Base-by-base conservation (phyloP, 2,888 invertebrate genomes). In the Nasonia oneida region DNA sequence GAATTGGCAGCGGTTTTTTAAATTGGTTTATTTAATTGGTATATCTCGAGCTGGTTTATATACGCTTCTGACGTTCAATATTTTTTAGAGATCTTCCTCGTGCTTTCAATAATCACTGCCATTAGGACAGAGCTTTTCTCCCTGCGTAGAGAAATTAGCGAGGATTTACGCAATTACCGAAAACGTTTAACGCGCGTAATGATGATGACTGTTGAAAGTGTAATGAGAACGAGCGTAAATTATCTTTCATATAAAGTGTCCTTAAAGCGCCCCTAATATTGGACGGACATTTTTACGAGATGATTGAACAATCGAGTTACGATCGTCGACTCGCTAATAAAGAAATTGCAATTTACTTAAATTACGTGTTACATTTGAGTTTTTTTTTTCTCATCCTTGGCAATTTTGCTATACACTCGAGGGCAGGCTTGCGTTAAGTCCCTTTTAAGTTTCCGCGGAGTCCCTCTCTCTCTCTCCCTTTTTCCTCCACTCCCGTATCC, bases 361-460 rank as follows among this genome's bases (percentile, higher is more conserved):
- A 83, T 77, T 71, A 61, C 83, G 77, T 42, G 78, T 83, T 78
- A 71, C 78, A n/a, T 47, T 53, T 70, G 33, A 67, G 15, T 23
- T 23, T 39, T 76, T 67, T 82, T 78, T 29, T 53, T 50, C 57
- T 37, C 4, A 29, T 12, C 23, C 6, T n/a, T 23, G 42, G 73
- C 73, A 73, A 73, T 73, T 39, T 23, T 47, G 37, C 57, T n/a
- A 61, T 33, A 23, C 10, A 42, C 42, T 73, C 73, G 37, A 39
- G 73, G 73, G 47, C 42, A 23, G 39, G 50, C 67, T 33, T 67
- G 80, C 57, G 80, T 73, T 15, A 53, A 79, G 79, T 71, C 71
- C 61, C 64, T 81, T 61, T 85, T 33, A 70, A 83, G 37, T 83
- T 86, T 86, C 83, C 86, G 71, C 83, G 83, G 83, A 83, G 50